phyloP scores from a whole-genome alignment of 2,113 vertebrate genomes.

The Hystrix cristata region DNA sequence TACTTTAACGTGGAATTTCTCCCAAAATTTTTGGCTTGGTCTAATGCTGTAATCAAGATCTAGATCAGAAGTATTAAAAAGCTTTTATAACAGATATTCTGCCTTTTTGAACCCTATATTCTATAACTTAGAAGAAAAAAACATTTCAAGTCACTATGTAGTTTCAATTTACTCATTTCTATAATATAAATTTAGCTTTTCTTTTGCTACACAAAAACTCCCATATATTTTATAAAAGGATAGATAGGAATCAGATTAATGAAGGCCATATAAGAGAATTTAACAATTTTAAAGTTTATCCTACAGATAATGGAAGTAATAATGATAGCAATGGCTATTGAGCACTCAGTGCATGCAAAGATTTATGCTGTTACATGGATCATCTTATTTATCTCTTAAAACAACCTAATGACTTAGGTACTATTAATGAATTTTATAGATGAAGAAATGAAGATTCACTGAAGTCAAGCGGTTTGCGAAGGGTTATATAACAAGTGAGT shows the following conservation, averaged over 20 bases:
- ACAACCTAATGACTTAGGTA: not conserved
- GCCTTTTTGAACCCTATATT: slow-evolving; percentile 2
- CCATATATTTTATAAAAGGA: not conserved
- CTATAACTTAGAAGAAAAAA: slow-evolving; percentile 23
- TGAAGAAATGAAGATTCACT: not conserved
- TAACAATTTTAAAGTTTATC: not conserved
- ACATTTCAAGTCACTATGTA: not conserved
- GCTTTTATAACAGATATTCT: slow-evolving; percentile 41
- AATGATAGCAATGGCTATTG: slow-evolving; percentile 36
- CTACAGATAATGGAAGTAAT: not conserved
- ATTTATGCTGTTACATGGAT: not conserved
- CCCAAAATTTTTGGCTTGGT: not conserved
- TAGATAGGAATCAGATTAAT: not conserved
- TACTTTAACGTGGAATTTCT: slow-evolving; percentile 10
- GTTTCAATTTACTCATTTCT: slow-evolving; percentile 47
- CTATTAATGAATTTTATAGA: slow-evolving; percentile 35
- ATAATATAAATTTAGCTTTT: slow-evolving; percentile 2
- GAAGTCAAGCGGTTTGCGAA: not conserved
- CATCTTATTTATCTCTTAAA: slow-evolving; percentile 16
- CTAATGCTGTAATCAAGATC: slow-evolving; percentile 8
- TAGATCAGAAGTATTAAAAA: slow-evolving; percentile 53
- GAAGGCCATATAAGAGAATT: not conserved
- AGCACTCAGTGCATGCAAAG: not conserved
- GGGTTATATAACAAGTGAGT: not conserved
- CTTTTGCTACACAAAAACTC: not conserved